Conservation (phyloP, 2,888 invertebrate species). For the Pollenia labialis region DNA sequence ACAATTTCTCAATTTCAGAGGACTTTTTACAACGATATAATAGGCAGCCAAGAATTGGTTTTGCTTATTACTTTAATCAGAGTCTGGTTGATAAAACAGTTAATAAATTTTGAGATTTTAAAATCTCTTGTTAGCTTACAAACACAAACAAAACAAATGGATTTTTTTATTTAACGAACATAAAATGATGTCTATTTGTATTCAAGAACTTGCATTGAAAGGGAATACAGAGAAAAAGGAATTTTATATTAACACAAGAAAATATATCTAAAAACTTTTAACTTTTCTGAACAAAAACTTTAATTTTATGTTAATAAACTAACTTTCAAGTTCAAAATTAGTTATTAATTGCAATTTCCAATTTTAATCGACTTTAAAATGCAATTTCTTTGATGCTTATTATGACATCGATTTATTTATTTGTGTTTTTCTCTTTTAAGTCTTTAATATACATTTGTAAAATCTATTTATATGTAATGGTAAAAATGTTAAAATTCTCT, state of each 20-base stretch:
- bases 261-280: too few relatives aligned
- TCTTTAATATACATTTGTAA: not conserved
- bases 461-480: not conserved
- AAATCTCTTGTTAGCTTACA: slow-evolving; percentile 65
- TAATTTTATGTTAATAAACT: not conserved
- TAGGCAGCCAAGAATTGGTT: not conserved
- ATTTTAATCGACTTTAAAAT: slow-evolving; percentile 52
- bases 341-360: not conserved
- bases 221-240: too few relatives aligned
- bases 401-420: slow-evolving; percentile 79
- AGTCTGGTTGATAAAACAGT: slow-evolving; percentile 56
- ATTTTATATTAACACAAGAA: too few relatives aligned
- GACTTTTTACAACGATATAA: slow-evolving; percentile 4
- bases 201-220: slow-evolving; percentile 73
- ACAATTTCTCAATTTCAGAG: slow-evolving; percentile 70
- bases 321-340: not conserved
- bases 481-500: slow-evolving; percentile 13
- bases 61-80: slow-evolving; percentile 23
- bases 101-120: slow-evolving; percentile 65
- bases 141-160: slow-evolving; percentile 66
- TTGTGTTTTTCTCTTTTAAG: slow-evolving; percentile 68
- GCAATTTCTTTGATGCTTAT: slow-evolving; percentile 82
- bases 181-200: slow-evolving; percentile 73
- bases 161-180: slow-evolving; percentile 71
- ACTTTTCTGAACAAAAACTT: not conserved